These are phyloP conservation scores for Scrobipalpa costella DNA, from an alignment of 2,888 invertebrate genomes.

Conservation along the genomic window DNA sequence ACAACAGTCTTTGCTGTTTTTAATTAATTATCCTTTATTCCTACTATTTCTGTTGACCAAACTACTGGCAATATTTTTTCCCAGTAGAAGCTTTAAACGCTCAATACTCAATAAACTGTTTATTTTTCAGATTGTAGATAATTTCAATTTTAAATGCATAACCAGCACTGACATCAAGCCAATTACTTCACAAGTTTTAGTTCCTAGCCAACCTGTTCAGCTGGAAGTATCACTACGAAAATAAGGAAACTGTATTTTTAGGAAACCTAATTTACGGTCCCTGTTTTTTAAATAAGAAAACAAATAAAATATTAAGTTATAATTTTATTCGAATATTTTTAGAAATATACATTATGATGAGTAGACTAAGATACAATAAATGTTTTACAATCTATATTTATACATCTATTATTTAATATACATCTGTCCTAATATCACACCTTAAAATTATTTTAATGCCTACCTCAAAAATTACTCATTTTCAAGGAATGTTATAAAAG, in stretches of 20 bases:
- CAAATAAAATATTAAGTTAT: neutral
- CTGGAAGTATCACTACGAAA: slow-evolving; percentile 39
- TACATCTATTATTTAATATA: neutral
- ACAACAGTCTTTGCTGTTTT: no score
- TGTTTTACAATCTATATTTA: neutral
- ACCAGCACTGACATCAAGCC: slow-evolving; percentile 73
- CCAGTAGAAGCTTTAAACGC: no score
- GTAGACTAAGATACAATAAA: neutral
- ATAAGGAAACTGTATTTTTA: no score
- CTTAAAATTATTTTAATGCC: neutral
- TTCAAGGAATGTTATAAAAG: slow-evolving; percentile 8
- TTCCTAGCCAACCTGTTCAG: slow-evolving; percentile 76
- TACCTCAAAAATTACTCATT: neutral
- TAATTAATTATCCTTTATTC: no score
- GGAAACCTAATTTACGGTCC: neutral
- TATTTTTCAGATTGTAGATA: slow-evolving; percentile 75
- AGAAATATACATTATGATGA: slow-evolving; percentile 5
- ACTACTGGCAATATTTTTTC: no score
- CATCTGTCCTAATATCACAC: neutral
- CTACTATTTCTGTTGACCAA: no score
- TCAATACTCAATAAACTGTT: neutral
- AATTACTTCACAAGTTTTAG: slow-evolving; percentile 79
- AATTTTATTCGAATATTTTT: slow-evolving; percentile 5
- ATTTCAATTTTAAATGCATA: slow-evolving; percentile 75
- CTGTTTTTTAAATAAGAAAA: neutral